These are phyloP conservation scores for Beris morrisii DNA, from an alignment of 2,888 invertebrate species.

Conservation along the genomic window DNA sequence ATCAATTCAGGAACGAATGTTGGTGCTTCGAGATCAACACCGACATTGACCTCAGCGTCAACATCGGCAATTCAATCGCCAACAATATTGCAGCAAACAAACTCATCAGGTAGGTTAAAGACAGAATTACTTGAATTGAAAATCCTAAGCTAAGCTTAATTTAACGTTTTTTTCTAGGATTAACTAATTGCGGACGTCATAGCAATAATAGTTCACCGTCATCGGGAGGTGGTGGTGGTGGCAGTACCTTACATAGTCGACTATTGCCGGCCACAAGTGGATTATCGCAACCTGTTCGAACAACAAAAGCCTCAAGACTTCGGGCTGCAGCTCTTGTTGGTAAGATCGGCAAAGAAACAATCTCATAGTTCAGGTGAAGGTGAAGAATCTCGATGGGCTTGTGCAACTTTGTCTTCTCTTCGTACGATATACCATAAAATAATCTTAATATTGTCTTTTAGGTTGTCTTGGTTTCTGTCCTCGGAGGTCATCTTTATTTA, in stretches of 20 bases:
- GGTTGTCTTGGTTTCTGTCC: background rate
- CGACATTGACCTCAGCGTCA: background rate
- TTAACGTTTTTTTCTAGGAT: slow-evolving; percentile 8
- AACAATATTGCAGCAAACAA: slow-evolving; percentile 10
- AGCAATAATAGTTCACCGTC: slow-evolving; percentile 20
- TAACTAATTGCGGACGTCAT: background rate
- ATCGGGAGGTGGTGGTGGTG: slow-evolving; percentile 8
- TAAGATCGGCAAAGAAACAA: slow-evolving; percentile 42
- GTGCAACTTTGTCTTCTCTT: no score
- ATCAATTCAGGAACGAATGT: slow-evolving; percentile 3
- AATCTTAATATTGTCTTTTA: no score
- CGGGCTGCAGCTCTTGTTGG: slow-evolving; percentile 64
- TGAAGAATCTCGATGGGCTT: background rate
- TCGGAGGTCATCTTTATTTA: no score
- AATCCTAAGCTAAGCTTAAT: background rate
- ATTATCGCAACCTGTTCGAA: slow-evolving; percentile 58
- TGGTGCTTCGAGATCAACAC: background rate
- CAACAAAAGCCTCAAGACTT: slow-evolving; percentile 71
- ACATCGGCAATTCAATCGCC: slow-evolving; percentile 37
- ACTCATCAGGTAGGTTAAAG: no score
- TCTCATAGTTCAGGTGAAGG: background rate
- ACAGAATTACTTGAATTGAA: background rate
- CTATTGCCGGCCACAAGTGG: slow-evolving; percentile 11
- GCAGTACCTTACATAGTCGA: slow-evolving; percentile 11
- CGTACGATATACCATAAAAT: no score